Conservation (phyloP, 2,113 vertebrate genomes). For the Rattus norvegicus region GRCr8 NC_086025.1:136377001-136377500, state of each 20-base stretch:
- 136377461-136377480: conserved; percentile 57
- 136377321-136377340: conserved; percentile 70
- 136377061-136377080: no score
- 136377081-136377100: no score
- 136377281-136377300: conserved; percentile 46
- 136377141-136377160: no score
- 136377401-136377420: conserved; percentile 43
- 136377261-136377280: conserved; percentile 34
- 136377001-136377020: no score
- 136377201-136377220: neutral
- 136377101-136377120: no score
- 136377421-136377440: conserved; percentile 64
- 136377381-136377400: conserved; percentile 58
- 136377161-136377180: no score
- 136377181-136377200: neutral
- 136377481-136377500: conserved; percentile 60
- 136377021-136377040: no score
- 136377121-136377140: no score
- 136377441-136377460: conserved; percentile 60
- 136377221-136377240: neutral
- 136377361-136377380: conserved; percentile 67
- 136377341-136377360: conserved; percentile 61
- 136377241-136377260: neutral
- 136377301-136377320: conserved; percentile 68
- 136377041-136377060: no score